Evolutionary conservation across 1,140 invertebrate genomes (phyloP).

Genomic region (Sinella curviseta): DNA sequence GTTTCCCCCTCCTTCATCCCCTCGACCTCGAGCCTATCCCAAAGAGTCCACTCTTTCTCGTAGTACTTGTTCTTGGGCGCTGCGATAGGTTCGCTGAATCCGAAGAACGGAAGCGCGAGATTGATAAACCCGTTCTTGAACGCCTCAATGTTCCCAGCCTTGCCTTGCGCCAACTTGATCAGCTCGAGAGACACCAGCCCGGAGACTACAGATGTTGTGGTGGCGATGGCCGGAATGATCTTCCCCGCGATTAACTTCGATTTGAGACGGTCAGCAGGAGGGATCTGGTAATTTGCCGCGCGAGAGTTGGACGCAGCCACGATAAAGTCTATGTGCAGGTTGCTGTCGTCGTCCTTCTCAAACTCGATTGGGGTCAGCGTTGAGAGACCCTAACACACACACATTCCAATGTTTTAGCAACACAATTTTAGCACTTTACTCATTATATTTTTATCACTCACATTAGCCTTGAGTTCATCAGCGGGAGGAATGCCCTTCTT

Average conservation of each 20-base stretch:
- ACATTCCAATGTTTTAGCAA: no score
- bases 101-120: constrained; percentile 93
- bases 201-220: constrained; percentile 93
- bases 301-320: constrained; percentile 94
- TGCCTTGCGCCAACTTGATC: constrained; percentile 75
- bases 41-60: constrained; percentile 92
- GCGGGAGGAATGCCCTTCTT: constrained; percentile 44
- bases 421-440: no score
- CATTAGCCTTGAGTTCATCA: constrained; percentile 38
- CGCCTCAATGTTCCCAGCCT: constrained; percentile 67
- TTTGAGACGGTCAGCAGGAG: constrained; percentile 90
- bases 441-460: no score
- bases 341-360: constrained; percentile 97
- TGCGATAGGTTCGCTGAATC: constrained; percentile 91
- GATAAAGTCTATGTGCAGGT: constrained; percentile 99
- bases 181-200: constrained; percentile 92
- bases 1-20: constrained; percentile 56
- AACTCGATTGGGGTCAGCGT: constrained; percentile 87
- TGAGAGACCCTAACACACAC: constrained; percentile 57
- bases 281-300: constrained; percentile 94
- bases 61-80: constrained; percentile 91
- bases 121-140: constrained; percentile 98
- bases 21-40: constrained; percentile 95
- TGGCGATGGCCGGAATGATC: constrained; percentile 98
- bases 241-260: constrained; percentile 97